A percentile compares a stretch with the other conserved stretches of the same genome.
Conservation (phyloP, 2,113 vertebrate species). For the Dolichotis patagonum region DNA sequence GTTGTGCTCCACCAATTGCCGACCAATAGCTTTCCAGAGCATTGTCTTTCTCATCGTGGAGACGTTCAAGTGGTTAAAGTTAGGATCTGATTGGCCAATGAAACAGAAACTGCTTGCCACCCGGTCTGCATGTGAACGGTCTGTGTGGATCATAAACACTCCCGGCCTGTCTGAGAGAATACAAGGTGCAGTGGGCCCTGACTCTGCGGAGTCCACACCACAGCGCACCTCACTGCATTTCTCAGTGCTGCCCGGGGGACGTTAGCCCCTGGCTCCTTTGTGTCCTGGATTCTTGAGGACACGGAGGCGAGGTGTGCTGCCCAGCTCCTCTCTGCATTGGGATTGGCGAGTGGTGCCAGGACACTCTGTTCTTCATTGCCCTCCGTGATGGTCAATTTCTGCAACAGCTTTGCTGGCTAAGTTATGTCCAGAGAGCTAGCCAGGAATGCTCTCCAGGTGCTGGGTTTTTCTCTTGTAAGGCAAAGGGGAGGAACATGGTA, state of each 20-base stretch:
- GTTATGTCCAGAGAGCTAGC: not conserved
- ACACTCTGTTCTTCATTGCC: not conserved
- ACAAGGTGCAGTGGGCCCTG: not conserved
- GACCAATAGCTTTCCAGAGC: not conserved
- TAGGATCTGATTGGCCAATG: not conserved
- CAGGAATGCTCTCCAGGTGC: not conserved
- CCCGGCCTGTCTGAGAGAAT: not conserved
- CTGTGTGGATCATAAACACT: not conserved
- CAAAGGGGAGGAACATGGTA: not conserved
- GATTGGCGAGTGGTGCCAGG: not conserved
- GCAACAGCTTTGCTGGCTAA: not conserved
- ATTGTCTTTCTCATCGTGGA: not conserved
- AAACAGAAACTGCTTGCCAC: not conserved
- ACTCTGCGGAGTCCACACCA: not conserved
- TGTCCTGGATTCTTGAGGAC: not conserved
- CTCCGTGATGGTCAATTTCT: not conserved
- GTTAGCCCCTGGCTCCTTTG: not conserved
- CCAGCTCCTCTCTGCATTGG: not conserved
- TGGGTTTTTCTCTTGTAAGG: not conserved
- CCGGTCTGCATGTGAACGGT: not conserved
- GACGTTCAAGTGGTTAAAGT: not conserved
- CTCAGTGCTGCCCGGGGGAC: not conserved
- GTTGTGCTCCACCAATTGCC: not conserved
- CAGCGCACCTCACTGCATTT: not conserved
- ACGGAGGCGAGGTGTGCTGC: not conserved